Conservation (phyloP, 2,113 vertebrate species). For the Corythoichthys intestinalis region DNA sequence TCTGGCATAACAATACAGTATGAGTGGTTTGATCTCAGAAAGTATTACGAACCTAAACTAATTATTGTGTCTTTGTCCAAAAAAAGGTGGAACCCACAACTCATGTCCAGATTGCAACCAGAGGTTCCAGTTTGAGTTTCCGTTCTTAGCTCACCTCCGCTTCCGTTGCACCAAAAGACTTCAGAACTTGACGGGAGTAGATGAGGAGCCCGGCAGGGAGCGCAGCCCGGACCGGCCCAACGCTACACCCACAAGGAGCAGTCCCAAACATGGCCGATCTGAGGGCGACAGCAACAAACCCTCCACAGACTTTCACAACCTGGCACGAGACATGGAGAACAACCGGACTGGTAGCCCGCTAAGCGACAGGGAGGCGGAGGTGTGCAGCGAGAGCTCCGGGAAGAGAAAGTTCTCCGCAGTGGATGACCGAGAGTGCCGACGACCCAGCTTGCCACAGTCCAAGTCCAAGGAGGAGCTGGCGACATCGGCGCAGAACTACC, state of each 20-base stretch:
- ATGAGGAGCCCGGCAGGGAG: constrained; percentile 66
- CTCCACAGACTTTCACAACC: constrained; percentile 93
- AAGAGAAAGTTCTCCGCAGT: constrained; percentile 80
- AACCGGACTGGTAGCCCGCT: constrained; percentile 67
- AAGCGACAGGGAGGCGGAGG: constrained; percentile 74
- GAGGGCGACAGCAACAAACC: constrained; percentile 77
- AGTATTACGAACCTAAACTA: neutral
- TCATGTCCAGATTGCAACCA: constrained; percentile 91
- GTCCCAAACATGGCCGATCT: constrained; percentile 70
- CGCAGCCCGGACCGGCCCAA: constrained; percentile 58
- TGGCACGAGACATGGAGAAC: constrained; percentile 90
- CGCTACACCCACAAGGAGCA: constrained; percentile 59
- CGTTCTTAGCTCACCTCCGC: constrained; percentile 86
- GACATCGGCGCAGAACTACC: constrained; percentile 84
- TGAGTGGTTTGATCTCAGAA: no score
- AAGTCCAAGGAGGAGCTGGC: constrained; percentile 84
- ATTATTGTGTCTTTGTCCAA: constrained; percentile 9
- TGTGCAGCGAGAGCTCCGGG: constrained; percentile 73
- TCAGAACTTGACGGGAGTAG: constrained; percentile 67
- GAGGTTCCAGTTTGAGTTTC: constrained; percentile 94
- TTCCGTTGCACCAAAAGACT: constrained; percentile 94
- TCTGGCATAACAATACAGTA: no score
- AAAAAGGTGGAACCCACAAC: constrained; percentile 78
- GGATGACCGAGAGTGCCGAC: constrained; percentile 57
- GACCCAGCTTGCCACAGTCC: constrained; percentile 39